Base-by-base conservation (phyloP, 37 sponge, comb jelly and placozoan genomes). In the Lycopodina hypogea region DNA sequence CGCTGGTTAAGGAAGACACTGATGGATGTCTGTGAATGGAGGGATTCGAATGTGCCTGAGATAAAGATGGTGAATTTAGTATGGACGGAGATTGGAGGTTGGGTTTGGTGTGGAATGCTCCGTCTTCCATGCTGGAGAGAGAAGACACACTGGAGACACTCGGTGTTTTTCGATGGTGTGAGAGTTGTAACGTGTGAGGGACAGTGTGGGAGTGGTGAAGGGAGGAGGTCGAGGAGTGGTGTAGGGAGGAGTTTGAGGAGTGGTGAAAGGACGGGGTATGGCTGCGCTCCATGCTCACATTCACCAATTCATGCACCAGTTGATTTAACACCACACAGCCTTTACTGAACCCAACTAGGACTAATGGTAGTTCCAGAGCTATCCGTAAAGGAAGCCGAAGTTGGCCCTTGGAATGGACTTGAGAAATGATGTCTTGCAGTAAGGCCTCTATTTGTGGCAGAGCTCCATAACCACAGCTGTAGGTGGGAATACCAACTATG, bases 291-390 rank as follows among this genome's bases (percentile, higher is more conserved):
- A 15, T 56, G 36, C 53, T 35, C 9, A 53, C 8, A 76, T 85
- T 79, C 36, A 41, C 85, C 40, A 93, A 48, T 57, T 95, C 96
- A 40, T 84, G 84, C 23, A 86, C 18, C 6, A 95, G 63, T 61
- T 95, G 96, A 38, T 95, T 95, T 62, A 95, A 78, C 22, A 93
- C 96, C 0, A 95, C 95, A 76, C 96, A 93, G 17, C 96, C 96
- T 67, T 95, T 92, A 67, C 94, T 93, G 83, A 95, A 95, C 3
- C 96, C 96, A 6, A 93, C 56, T 3, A 95, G 52, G 1, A 78
- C 76, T 12, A 85, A 18, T 11, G 93, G 93, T 17, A 92, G 71
- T 23, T 14, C 19, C n/a, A 65, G 24, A 6, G 37, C 72, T 18
- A 53, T 45, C 12, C 30, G 24, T 11, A 38, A 35, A 32, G 74